phyloP scores from a whole-genome alignment of 1,140 invertebrate species.

The Belonocnema kinseyi region DNA sequence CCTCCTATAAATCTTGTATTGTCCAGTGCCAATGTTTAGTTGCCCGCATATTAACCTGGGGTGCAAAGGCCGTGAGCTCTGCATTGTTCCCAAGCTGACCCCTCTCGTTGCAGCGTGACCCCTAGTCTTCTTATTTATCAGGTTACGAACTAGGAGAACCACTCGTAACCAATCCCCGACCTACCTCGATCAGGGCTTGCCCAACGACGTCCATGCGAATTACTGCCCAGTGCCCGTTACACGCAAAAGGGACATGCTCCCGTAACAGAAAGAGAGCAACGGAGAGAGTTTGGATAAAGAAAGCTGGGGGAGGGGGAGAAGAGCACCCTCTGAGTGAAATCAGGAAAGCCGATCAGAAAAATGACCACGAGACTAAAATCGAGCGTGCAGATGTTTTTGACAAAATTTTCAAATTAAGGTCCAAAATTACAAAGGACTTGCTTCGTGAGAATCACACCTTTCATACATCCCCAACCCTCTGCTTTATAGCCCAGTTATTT shows the following conservation, averaged over 20 bases:
- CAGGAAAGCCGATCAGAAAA: neutral
- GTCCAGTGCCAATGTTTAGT: conserved; percentile 72
- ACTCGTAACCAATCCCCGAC: conserved; percentile 52
- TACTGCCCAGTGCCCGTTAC: neutral
- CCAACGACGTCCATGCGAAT: conserved; percentile 9
- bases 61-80: conserved; percentile 68
- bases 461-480: too few species aligned
- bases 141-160: conserved; percentile 56
- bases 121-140: conserved; percentile 70
- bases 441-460: too few species aligned
- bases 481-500: too few species aligned
- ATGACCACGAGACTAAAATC: neutral
- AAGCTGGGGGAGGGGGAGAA: neutral
- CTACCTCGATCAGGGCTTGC: conserved; percentile 29
- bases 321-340: neutral
- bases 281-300: neutral
- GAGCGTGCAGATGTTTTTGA: neutral
- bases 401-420: neutral
- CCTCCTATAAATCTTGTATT: conserved; percentile 74
- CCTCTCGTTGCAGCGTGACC: conserved; percentile 67
- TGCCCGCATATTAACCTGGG: conserved; percentile 74
- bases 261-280: neutral
- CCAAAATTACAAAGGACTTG: neutral
- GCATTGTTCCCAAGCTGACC: conserved; percentile 70
- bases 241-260: neutral